A percentile compares a stretch with the other conserved stretches of the same genome.
These are phyloP conservation scores for Apotomis betuletana DNA, from an alignment of 2,888 invertebrate genomes.

Conservation along the genomic window DNA sequence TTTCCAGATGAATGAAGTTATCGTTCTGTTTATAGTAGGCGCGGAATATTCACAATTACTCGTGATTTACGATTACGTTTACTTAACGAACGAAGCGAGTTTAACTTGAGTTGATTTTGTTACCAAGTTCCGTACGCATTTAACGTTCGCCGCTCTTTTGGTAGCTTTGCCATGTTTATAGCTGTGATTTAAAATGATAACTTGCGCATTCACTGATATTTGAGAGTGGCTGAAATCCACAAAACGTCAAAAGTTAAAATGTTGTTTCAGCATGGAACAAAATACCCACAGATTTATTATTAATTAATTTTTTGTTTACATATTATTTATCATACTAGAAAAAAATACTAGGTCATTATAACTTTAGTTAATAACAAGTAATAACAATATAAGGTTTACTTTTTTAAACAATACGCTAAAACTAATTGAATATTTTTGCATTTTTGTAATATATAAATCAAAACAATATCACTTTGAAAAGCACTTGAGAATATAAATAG, in stretches of 20 bases:
- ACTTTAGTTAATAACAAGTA: too few relatives aligned
- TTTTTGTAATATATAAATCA: too few relatives aligned
- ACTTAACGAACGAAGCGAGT: slow-evolving; percentile 45
- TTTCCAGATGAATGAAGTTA: slow-evolving; percentile 54
- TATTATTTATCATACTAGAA: too few relatives aligned
- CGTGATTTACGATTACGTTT: slow-evolving; percentile 57
- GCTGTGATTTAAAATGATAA: slow-evolving; percentile 9
- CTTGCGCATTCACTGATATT: not conserved
- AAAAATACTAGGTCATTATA: too few relatives aligned
- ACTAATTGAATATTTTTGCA: too few relatives aligned
- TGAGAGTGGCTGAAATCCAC: not conserved
- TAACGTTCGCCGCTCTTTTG: slow-evolving; percentile 26
- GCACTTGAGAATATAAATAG: not conserved
- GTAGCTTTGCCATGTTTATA: slow-evolving; percentile 7
- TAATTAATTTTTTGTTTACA: too few relatives aligned
- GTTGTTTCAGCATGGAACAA: too few relatives aligned
- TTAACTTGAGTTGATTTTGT: slow-evolving; percentile 51
- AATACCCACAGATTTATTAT: too few relatives aligned
- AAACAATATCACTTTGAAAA: too few relatives aligned
- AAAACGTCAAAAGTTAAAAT: too few relatives aligned
- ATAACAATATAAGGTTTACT: too few relatives aligned
- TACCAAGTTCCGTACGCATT: slow-evolving; percentile 49
- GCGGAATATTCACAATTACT: slow-evolving; percentile 54
- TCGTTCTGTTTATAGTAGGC: slow-evolving; percentile 53
- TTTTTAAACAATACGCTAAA: too few relatives aligned